Evolutionary conservation across 1,140 invertebrate species (phyloP), one percentile per base, ranked within the genome.

Genomic region (Orchesella cincta): DNA sequence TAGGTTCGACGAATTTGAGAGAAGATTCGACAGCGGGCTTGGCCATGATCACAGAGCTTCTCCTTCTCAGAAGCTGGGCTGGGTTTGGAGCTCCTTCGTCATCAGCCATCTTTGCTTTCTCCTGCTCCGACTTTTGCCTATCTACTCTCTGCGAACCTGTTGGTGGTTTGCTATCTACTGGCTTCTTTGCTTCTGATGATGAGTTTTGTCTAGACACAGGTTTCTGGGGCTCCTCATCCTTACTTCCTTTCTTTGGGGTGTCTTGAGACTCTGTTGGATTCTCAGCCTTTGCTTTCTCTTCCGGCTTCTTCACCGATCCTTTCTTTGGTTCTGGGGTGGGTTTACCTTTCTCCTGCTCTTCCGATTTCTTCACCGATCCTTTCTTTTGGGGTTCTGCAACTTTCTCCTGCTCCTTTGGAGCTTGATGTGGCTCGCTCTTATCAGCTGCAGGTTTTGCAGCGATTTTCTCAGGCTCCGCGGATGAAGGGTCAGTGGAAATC

Each of bases 1-100:
- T 88, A 16, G 92, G 92, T 84, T 91, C 91, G 16, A 88, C 85
- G 82, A 94, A 92, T 29, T 33, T 29, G 8, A 67, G 31, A 33
- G 29, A 26, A 8, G 62, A 31, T 2, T 31, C 62, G 31, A 26
- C 33, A 3, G 62, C 33, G 5, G 29, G 62, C 31, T 29, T 67
- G 3, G 62, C 62, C 62, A 67, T 67, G n/a, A 67, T 67, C 23
- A 67, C 62, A n/a, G 28, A 31, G 62, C 62, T 67, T 29, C 62
- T 3, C 14, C 62, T 29, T 12, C 62, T 29, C 8, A 33, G 1
- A 3, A 67, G 14, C 31, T 67, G 29, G 28, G 26, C 14, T 5
- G 31, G 62, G 12, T 29, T 46, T 46, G 39, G 39, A 46, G 39
- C 39, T 46, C 8, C 39, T 46, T 46, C 20, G 8, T 46, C 39